Evolutionary conservation across 1,140 invertebrate species (phyloP).

Genomic region (Melitaea cinxia): DNA sequence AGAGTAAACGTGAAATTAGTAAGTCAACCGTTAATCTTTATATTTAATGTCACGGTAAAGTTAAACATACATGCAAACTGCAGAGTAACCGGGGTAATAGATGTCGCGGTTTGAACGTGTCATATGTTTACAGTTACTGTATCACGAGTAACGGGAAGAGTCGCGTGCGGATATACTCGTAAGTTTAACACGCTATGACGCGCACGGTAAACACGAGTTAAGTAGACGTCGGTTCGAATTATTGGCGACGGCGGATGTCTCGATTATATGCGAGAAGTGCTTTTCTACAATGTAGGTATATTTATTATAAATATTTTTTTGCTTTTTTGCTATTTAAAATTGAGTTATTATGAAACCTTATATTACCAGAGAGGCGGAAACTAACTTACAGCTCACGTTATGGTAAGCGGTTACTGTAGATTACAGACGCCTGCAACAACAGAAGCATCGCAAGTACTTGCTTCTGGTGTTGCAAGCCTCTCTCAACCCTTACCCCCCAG

Average conservation of each 20-base stretch:
- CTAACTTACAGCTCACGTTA: too few relatives aligned
- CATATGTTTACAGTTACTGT: slow-evolving; percentile 15
- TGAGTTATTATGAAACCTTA: too few relatives aligned
- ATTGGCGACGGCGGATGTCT: not conserved
- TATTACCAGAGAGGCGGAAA: too few relatives aligned
- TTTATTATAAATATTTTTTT: too few relatives aligned
- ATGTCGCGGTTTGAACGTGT: slow-evolving; percentile 19
- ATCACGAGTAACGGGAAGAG: slow-evolving; percentile 10
- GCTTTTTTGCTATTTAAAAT: too few relatives aligned
- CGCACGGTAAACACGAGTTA: not conserved
- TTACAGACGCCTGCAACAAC: too few relatives aligned
- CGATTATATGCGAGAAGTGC: not conserved
- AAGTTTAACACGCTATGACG: slow-evolving; percentile 8
- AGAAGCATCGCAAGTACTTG: too few relatives aligned
- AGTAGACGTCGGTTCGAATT: not conserved
- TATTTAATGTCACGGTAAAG: not conserved
- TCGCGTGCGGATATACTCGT: slow-evolving; percentile 17
- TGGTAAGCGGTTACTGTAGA: too few relatives aligned
- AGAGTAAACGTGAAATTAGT: too few relatives aligned
- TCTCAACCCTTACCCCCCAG: too few relatives aligned
- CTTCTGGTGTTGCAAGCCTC: too few relatives aligned
- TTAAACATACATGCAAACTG: slow-evolving; percentile 3
- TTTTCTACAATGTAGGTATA: too few relatives aligned
- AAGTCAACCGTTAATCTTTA: not conserved
- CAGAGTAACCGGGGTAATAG: not conserved